Evolutionary conservation across 2,888 invertebrate species (phyloP).

Genomic region (Morinoia aosen): DNA sequence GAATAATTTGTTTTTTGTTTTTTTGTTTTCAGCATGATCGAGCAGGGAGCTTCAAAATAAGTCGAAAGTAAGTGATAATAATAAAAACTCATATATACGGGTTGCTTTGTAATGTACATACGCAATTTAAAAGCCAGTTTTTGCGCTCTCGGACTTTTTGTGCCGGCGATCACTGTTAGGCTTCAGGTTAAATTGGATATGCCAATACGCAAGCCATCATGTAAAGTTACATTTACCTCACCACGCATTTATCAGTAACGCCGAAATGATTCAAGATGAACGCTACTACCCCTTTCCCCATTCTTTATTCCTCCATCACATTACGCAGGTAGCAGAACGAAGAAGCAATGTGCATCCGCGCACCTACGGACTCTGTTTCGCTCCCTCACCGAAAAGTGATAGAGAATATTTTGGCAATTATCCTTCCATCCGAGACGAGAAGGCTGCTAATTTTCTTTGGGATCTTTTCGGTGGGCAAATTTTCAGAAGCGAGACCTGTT

Average conservation of each 20-base stretch:
- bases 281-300: neutral
- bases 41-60: too few relatives aligned
- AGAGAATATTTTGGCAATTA: constrained; percentile 20
- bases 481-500: constrained; percentile 27
- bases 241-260: neutral
- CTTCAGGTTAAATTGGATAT: neutral
- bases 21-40: too few relatives aligned
- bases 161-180: neutral
- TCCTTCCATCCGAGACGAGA: neutral
- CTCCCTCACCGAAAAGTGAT: neutral
- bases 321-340: neutral
- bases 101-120: too few relatives aligned
- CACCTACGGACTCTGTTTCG: neutral
- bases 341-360: neutral
- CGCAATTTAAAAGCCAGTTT: too few relatives aligned
- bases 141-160: neutral
- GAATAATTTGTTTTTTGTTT: too few relatives aligned
- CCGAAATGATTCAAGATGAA: neutral
- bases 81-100: too few relatives aligned
- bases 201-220: neutral
- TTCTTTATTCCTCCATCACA: neutral
- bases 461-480: constrained; percentile 12
- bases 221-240: neutral
- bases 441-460: constrained; percentile 33
- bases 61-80: too few relatives aligned